Evolutionary conservation across 2,113 vertebrate species (phyloP), one percentile per base, ranked within the genome.

Genomic region (Myotis brandtii): DNA sequence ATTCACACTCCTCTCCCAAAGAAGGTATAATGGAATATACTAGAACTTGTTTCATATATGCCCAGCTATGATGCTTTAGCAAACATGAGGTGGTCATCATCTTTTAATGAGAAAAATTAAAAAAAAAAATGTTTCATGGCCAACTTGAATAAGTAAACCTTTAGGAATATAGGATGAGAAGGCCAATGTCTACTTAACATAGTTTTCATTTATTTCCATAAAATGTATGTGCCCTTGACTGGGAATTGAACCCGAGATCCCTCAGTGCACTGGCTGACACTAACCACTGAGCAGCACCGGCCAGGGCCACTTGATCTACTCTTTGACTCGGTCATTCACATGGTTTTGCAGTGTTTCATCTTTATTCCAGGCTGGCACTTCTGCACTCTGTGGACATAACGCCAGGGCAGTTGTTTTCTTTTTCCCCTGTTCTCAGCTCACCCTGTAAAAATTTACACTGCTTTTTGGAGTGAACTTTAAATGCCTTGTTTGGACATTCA

Each of bases 101-200:
- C 88, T 94, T 88, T 80, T 73, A 95, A 21, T 77, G 66, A 86
- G 17, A 83, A 79, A 7, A 43, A 64, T 92, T 59, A 11, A 25
- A 43, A 27, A 54, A 27, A 54, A 32, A 20, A 18, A 13, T 13
- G 6, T 76, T 84, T 62, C 37, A 25, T 37, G 25, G n/a, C 34
- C 40, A 62, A 7, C n/a, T 70, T 70, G 43, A 86, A 17, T 86
- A 93, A 59, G 18, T 84, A 89, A 93, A 81, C 17, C 7, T 94
- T 54, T 34, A 48, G 34, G 34, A 9, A 92, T 82, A 12, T 30
- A 72, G 8, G 9, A 46, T 0, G 32, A 37, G 20, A 84, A 89
- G 27, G 40, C 48, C 50, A n/a, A 73, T 80, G 25, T 79, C 32
- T 52, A 30, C 46, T 69, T 76, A 85, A 52, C 52, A 37, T 77